Evolutionary conservation across 2,113 vertebrate species (phyloP).

Genomic region (Chloropsis hardwickii): DNA sequence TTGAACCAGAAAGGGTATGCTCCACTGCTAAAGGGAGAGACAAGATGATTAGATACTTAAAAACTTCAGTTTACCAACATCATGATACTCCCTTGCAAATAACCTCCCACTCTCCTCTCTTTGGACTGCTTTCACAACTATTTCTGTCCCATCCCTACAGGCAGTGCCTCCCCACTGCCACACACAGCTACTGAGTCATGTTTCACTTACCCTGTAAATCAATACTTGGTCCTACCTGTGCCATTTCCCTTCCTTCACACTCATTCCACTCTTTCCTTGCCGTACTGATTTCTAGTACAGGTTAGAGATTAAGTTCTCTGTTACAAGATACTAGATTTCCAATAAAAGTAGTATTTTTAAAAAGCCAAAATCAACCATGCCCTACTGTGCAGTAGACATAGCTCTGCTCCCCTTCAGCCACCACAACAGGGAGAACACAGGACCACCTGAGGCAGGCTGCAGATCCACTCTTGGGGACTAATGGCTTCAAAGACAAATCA

Average conservation of each 20-base stretch:
- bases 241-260: neutral
- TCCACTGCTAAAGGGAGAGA: neutral
- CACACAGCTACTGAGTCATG: neutral
- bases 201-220: neutral
- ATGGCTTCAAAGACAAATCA: neutral
- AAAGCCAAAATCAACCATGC: neutral
- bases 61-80: neutral
- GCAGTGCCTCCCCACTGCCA: neutral
- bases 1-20: neutral
- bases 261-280: neutral
- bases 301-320: neutral
- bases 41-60: neutral
- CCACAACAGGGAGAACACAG: neutral
- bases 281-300: neutral
- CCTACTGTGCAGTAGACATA: neutral
- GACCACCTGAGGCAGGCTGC: neutral
- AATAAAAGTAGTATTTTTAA: neutral
- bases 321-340: neutral
- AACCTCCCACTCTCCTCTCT: neutral
- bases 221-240: neutral
- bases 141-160: neutral
- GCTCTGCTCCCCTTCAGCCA: neutral
- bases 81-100: neutral
- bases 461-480: neutral
- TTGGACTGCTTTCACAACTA: neutral